Evolutionary conservation across 2,797 vertebrate species (phyloP), one percentile per base, ranked within the genome.

Genomic region (Stomatorhinus walkeri): DNA sequence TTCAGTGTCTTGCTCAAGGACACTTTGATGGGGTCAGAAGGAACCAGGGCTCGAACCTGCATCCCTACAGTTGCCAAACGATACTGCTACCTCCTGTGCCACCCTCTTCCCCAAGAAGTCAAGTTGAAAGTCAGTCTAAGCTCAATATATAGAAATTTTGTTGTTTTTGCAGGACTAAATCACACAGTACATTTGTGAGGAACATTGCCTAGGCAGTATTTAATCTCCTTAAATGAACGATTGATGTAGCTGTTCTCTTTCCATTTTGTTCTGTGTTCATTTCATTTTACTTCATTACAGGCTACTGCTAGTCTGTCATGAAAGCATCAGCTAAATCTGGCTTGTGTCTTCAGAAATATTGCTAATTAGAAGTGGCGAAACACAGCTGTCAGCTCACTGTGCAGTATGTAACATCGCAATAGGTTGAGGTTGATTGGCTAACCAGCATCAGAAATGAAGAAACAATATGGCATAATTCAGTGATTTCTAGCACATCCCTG

Each of bases 311-410:
- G 68, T 72, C 28, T 72, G 22, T 72, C 68, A 72, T 72, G 68
- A 72, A 72, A 72, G 32, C 28, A 36, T 36, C 68, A 46, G 8
- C 40, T 81, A 81, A 81, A 81, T 81, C 76, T 81, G 40, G 16
- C 76, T n/a, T 43, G 48, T 56, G 16, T 59, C 16, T 64, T 87
- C 40, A 87, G 32, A 87, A 56, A 87, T 59, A 61, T 87, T 22
- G 49, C 46, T 49, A 85, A 46, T 24, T 24, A 48, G 83, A 49
- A 85, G 83, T 49, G 43, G 49, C 48, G n/a, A 85, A 85, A 51
- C 48, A 46, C 14, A 3, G 83, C 46, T 51, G 46, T 48, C 46
- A 28, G 48, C 22, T 85, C 16, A 46, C 76, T n/a, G 36, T 46
- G 46, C 68, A 72, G 12, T 14, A 32, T 36, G 68, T 36, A 32